These are phyloP conservation scores for Vespertilio murinus DNA, from an alignment of 2,797 vertebrate genomes.

Conservation along the genomic window DNA sequence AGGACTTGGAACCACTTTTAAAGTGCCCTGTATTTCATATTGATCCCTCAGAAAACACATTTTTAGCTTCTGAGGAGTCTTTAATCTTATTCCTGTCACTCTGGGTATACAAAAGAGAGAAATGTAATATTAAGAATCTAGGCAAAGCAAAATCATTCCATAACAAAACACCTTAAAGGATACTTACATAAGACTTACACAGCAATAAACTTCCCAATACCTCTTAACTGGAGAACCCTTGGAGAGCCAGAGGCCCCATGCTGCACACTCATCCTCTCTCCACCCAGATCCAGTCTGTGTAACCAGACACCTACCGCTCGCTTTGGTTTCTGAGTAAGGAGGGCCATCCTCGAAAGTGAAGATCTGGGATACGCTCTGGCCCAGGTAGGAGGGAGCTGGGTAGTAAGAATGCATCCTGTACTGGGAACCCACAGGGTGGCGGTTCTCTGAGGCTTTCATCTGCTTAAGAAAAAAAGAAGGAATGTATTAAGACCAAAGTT, in stretches of 20 bases:
- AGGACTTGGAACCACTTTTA: background rate
- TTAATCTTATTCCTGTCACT: background rate
- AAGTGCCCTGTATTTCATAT: background rate
- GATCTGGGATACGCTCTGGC: slow-evolving; percentile 90
- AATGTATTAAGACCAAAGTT: slow-evolving; percentile 24
- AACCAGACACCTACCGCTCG: slow-evolving; percentile 86
- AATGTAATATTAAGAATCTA: background rate
- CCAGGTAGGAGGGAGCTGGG: slow-evolving; percentile 89
- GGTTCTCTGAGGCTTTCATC: slow-evolving; percentile 89
- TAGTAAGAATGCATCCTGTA: slow-evolving; percentile 96
- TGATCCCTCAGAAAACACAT: background rate
- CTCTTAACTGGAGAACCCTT: background rate
- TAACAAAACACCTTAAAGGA: background rate
- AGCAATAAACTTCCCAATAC: background rate
- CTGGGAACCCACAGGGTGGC: slow-evolving; percentile 89
- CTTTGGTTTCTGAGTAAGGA: slow-evolving; percentile 87
- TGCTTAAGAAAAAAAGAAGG: slow-evolving; percentile 73
- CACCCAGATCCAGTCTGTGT: background rate
- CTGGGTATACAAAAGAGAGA: background rate
- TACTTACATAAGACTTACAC: background rate
- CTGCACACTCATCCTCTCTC: background rate
- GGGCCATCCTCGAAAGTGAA: slow-evolving; percentile 89
- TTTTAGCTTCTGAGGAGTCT: background rate
- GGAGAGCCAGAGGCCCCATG: background rate
- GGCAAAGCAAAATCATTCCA: background rate